A percentile compares a stretch with the other conserved stretches of the same genome.
These are phyloP conservation scores for Caenorhabditis doughertyi DNA, from an alignment of 2,888 invertebrate genomes.

Conservation along the genomic window DNA sequence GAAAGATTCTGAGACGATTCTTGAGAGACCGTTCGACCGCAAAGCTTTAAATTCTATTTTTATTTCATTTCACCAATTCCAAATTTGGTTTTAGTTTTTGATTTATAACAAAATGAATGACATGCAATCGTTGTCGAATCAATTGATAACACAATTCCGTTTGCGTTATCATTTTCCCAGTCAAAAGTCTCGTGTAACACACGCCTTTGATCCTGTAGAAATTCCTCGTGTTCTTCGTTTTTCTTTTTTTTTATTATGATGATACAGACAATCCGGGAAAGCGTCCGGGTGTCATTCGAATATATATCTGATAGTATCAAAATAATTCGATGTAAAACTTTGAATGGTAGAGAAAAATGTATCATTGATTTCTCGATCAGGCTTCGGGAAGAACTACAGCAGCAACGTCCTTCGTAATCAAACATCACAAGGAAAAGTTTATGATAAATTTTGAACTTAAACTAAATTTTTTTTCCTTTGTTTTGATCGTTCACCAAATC, in stretches of 20 bases:
- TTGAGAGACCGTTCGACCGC: conserved; percentile 67
- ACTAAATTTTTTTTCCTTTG: too few species aligned
- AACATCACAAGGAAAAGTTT: too few species aligned
- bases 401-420: too few species aligned
- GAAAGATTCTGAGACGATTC: conserved; percentile 88
- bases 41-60: conserved; percentile 42
- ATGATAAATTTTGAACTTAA: too few species aligned
- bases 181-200: conserved; percentile 36
- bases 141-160: conserved; percentile 50
- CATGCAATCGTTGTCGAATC: conserved; percentile 28
- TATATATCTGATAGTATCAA: background rate
- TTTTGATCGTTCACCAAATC: background rate
- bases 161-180: conserved; percentile 36
- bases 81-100: conserved; percentile 12
- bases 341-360: too few species aligned
- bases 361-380: too few species aligned
- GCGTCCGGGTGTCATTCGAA: conserved; percentile 1
- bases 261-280: conserved; percentile 6
- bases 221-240: conserved; percentile 27
- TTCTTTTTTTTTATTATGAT: background rate
- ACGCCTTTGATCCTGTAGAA: conserved; percentile 8
- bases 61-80: background rate
- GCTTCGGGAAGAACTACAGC: too few species aligned
- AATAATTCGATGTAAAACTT: background rate
- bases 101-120: conserved; percentile 55